Percentiles rank a stretch among this genome's conserved stretches.
Conservation (phyloP, 2,888 invertebrate genomes). For the Ichneumoninae sp. region DNA sequence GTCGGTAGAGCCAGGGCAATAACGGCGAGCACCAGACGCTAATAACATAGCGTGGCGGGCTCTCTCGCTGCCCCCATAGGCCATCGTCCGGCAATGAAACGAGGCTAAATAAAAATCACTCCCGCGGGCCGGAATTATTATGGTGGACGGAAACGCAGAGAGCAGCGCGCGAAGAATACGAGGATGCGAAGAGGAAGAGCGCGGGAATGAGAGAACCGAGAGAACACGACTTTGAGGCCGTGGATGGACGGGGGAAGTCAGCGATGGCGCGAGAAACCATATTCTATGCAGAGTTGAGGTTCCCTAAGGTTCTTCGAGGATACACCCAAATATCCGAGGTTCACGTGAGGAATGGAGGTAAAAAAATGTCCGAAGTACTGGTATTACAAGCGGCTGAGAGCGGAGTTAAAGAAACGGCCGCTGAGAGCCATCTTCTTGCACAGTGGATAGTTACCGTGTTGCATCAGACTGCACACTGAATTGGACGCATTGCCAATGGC, state of each 20-base stretch:
- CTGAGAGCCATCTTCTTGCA: not conserved
- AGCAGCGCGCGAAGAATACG: constrained; percentile 65
- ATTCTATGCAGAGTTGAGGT: constrained; percentile 14
- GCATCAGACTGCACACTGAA: not conserved
- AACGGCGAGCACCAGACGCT: constrained; percentile 84
- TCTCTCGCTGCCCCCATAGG: constrained; percentile 82
- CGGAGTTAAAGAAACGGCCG: not conserved
- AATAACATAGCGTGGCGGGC: constrained; percentile 84
- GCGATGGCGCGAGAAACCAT: constrained; percentile 54
- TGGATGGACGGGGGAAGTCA: constrained; percentile 20
- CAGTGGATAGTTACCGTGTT: constrained; percentile 55
- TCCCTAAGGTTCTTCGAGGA: not conserved
- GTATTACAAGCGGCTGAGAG: constrained; percentile 7
- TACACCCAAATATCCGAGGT: not conserved
- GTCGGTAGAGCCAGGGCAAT: constrained; percentile 78
- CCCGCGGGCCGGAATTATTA: constrained; percentile 81
- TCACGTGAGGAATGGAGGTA: not conserved
- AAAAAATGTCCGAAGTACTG: not conserved
- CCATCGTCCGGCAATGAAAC: constrained; percentile 83
- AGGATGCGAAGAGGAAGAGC: constrained; percentile 58
- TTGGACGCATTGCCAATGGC: constrained; percentile 65
- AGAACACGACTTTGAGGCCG: constrained; percentile 2
- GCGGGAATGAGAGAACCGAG: constrained; percentile 16
- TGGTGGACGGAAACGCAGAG: constrained; percentile 81
- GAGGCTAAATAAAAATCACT: constrained; percentile 83